Evolutionary conservation across 2,797 vertebrate genomes (phyloP).

Genomic region (Tenualosa ilisha): DNA sequence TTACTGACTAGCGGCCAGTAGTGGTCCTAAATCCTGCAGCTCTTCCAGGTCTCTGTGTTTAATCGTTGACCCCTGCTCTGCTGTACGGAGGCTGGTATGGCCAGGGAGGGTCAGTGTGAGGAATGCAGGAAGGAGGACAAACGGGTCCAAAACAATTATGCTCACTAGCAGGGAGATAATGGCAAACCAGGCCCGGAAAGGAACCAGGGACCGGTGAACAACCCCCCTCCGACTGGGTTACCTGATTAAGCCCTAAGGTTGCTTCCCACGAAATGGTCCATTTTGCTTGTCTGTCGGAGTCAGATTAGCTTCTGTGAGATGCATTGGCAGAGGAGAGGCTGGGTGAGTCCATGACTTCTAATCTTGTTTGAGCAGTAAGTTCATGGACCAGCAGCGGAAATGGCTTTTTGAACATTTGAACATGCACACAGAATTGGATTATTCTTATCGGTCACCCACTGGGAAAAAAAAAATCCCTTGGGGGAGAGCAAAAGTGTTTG

Average conservation of each 20-base stretch:
- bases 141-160: conserved; percentile 42
- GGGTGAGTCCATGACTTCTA: background rate
- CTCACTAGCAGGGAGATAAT: conserved; percentile 22
- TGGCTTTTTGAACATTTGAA: background rate
- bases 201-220: background rate
- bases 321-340: background rate
- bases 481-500: background rate
- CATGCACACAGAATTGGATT: conserved; percentile 4
- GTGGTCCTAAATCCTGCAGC: conserved; percentile 40
- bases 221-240: background rate
- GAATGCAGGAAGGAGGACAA: conserved; percentile 51
- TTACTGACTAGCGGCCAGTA: conserved; percentile 46
- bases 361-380: background rate
- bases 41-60: conserved; percentile 47
- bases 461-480: background rate
- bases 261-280: background rate
- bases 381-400: background rate
- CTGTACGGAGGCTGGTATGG: conserved; percentile 45
- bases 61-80: conserved; percentile 60
- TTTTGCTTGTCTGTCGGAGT: background rate
- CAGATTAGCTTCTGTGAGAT: background rate
- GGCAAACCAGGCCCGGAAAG: conserved; percentile 7
- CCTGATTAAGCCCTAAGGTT: background rate
- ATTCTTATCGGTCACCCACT: background rate
- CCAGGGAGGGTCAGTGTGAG: conserved; percentile 45